Evolutionary conservation across 2,888 invertebrate genomes (phyloP), one percentile per base, ranked within the genome.

Genomic region (Nomada ruficornis): DNA sequence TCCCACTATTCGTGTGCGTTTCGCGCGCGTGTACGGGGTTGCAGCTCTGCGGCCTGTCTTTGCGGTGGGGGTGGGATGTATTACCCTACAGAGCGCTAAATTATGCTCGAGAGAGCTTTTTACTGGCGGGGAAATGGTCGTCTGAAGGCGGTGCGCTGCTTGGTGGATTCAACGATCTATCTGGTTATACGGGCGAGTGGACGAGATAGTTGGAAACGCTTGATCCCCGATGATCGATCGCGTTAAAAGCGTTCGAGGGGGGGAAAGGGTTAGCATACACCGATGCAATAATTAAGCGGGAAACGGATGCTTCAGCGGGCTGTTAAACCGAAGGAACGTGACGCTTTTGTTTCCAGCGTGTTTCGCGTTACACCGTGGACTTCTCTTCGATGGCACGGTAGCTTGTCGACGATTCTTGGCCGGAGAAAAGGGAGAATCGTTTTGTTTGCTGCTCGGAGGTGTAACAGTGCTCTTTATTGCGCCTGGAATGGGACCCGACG

Each of bases 41-140:
- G 87, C 80, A 36, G 62, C 78, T 72, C 67, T 20, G 59, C 54
- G 74, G 78, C 73, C 67, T 60, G 70, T 63, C 64, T 29, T 50
- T 15, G 57, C 47, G 65, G 0, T 13, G 13, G 26, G 55, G 64
- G 78, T 65, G 52, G 64, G 85, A 74, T 82, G 86, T 89, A 92
- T 92, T 92, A 92, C 89, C 92, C 91, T 92, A 91, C 88, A 91
- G 90, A 92, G 89, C 89, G 92, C 83, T 92, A 92, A 92, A 92
- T 92, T 92, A 92, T 92, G 91, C 92, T 88, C 88, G 86, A 90
- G 91, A 91, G 89, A 86, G 86, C 89, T 90, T 92, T 92, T 92
- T 92, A 91, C 91, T 88, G 90, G 89, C 89, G 85, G 87, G 90
- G 89, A 91, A 91, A 91, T 90, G 87, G 89, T 79, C 87, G 87